These are phyloP conservation scores for Coleophora deauratella DNA, from an alignment of 2,888 invertebrate species.

Conservation along the genomic window DNA sequence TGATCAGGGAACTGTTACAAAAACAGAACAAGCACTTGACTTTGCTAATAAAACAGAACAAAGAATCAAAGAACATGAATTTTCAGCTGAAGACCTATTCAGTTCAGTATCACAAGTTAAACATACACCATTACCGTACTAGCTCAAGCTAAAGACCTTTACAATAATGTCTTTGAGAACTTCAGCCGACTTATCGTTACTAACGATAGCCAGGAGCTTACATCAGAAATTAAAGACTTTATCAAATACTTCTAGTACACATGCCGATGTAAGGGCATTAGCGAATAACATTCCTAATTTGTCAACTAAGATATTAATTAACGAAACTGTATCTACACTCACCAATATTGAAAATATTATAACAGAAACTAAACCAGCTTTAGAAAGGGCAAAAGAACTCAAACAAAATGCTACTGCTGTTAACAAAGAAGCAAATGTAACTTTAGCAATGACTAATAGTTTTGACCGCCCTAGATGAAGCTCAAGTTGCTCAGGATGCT, in stretches of 20 bases:
- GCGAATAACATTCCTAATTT: conserved; percentile 82
- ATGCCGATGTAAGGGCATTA: conserved; percentile 79
- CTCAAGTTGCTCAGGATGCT: conserved; percentile 85
- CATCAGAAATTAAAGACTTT: conserved; percentile 78
- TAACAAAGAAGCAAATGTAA: conserved; percentile 79
- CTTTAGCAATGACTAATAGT: conserved; percentile 83
- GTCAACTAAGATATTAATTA: conserved; percentile 90
- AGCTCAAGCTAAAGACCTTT: conserved; percentile 80
- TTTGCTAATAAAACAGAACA: conserved; percentile 90
- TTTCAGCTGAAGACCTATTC: conserved; percentile 85
- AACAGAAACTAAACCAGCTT: conserved; percentile 87
- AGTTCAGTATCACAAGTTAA: conserved; percentile 85
- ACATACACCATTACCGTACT: conserved; percentile 83
- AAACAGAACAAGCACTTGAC: conserved; percentile 90
- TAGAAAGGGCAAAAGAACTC: conserved; percentile 83
- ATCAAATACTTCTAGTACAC: conserved; percentile 78
- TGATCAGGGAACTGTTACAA: conserved; percentile 90
- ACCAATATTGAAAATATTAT: conserved; percentile 95
- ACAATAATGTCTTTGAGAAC: conserved; percentile 80
- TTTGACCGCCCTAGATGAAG: conserved; percentile 83
- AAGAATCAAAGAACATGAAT: conserved; percentile 85
- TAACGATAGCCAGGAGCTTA: conserved; percentile 76
- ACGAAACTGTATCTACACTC: conserved; percentile 88
- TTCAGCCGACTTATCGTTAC: conserved; percentile 78
- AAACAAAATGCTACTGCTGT: conserved; percentile 79